Evolutionary conservation across 2,113 vertebrate species (phyloP).

Genomic region (Thamnaconus septentrionalis): DNA sequence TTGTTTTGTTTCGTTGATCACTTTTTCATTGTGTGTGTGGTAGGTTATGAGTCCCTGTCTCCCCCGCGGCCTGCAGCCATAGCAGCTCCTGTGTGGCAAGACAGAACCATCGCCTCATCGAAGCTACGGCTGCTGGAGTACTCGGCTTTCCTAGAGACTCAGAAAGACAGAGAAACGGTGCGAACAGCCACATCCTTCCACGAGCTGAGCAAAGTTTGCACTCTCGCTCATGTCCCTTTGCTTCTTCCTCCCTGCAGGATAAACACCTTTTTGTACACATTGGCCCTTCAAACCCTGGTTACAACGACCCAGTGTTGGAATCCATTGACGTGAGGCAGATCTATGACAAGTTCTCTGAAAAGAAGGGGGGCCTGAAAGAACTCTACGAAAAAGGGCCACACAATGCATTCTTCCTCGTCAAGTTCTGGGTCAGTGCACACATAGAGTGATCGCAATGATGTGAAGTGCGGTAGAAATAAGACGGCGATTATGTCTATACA

Average conservation of each 20-base stretch:
- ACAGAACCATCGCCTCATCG: conserved; percentile 90
- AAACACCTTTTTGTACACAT: conserved; percentile 98
- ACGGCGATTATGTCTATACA: too few species aligned
- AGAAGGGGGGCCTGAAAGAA: conserved; percentile 94
- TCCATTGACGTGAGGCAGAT: conserved; percentile 95
- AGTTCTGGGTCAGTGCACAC: conserved; percentile 86
- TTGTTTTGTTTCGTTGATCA: not conserved
- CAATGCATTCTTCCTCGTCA: conserved; percentile 94
- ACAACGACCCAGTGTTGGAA: conserved; percentile 90
- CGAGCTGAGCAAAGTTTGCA: not conserved
- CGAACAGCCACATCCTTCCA: not conserved
- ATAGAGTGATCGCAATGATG: too few species aligned
- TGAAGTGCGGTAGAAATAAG: too few species aligned
- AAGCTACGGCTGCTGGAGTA: conserved; percentile 92
- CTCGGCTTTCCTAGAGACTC: conserved; percentile 93
- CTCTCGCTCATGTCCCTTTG: not conserved
- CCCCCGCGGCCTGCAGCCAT: conserved; percentile 85
- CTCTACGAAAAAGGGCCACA: conserved; percentile 93
- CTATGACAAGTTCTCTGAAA: conserved; percentile 96
- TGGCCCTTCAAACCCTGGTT: conserved; percentile 89
- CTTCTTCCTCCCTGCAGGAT: conserved; percentile 74
- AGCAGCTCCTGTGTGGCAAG: conserved; percentile 90
- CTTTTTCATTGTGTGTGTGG: not conserved
- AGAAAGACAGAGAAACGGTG: conserved; percentile 91
- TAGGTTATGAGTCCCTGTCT: conserved; percentile 89